These are phyloP conservation scores for Syrphus vitripennis DNA, from an alignment of 2,888 invertebrate genomes.

Conservation along the genomic window DNA sequence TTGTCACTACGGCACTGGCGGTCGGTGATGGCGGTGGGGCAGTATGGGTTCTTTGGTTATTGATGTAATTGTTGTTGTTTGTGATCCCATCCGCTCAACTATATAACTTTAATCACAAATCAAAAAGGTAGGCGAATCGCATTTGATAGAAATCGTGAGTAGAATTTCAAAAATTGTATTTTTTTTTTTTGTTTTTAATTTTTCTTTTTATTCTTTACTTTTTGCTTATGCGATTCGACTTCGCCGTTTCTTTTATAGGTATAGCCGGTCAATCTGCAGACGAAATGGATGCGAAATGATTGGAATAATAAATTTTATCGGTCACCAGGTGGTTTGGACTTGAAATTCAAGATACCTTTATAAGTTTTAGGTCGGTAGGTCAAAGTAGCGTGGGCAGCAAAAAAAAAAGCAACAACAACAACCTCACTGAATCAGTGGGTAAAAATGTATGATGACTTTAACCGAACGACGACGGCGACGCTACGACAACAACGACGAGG, in stretches of 20 bases:
- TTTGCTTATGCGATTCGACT: not conserved
- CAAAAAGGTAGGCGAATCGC: conserved; percentile 60
- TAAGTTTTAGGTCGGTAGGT: conserved; percentile 58
- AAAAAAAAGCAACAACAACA: not conserved
- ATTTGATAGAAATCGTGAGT: conserved; percentile 60
- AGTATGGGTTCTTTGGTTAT: not conserved
- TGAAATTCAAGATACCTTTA: conserved; percentile 24
- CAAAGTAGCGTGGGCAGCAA: not conserved
- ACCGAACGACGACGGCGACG: not conserved
- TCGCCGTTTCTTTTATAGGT: not conserved
- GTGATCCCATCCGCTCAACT: not conserved
- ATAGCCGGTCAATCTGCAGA: conserved; percentile 4
- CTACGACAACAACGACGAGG: no score
- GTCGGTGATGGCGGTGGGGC: not conserved
- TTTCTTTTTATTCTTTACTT: not conserved
- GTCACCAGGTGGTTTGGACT: conserved; percentile 54
- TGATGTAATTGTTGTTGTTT: conserved; percentile 33
- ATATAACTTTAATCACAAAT: conserved; percentile 70
- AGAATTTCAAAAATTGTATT: conserved; percentile 40
- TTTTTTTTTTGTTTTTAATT: not conserved
- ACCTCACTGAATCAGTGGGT: conserved; percentile 2
- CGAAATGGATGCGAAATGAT: conserved; percentile 45
- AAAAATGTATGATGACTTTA: not conserved
- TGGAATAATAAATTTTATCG: conserved; percentile 67
- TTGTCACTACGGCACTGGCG: conserved; percentile 22